A percentile compares a stretch with the other conserved stretches of the same genome.
phyloP scores from a whole-genome alignment of 2,113 vertebrate genomes.

The Stictonetta naevosa region DNA sequence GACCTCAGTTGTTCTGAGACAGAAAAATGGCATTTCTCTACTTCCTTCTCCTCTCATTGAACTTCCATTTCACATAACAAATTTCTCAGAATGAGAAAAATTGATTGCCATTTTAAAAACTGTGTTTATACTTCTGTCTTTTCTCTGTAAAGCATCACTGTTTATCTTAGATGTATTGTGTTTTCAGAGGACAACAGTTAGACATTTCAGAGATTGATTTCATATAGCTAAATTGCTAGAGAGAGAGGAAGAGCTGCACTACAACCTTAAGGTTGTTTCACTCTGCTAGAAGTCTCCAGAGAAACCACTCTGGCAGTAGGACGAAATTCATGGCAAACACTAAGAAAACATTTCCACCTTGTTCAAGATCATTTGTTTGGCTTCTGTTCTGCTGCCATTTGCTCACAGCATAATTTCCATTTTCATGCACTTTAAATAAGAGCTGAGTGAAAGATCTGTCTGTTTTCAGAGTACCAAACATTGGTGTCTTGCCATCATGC shows the following conservation, averaged over 20 bases:
- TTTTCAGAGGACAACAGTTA: conserved; percentile 34
- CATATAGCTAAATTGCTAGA: neutral
- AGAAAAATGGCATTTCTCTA: neutral
- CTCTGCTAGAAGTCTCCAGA: neutral
- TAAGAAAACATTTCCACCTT: conserved; percentile 46
- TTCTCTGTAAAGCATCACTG: neutral
- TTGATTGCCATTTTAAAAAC: neutral
- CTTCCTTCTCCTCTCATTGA: neutral
- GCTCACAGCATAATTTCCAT: neutral
- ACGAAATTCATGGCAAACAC: conserved; percentile 17
- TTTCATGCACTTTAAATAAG: conserved; percentile 9
- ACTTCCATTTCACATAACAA: neutral
- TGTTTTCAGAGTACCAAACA: neutral
- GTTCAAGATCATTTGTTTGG: conserved; percentile 23
- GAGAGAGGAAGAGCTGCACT: neutral
- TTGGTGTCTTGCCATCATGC: neutral
- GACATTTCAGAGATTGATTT: conserved; percentile 48
- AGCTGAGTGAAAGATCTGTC: neutral
- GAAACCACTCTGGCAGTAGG: conserved; percentile 18
- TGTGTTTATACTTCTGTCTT: conserved; percentile 27
- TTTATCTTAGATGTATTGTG: conserved; percentile 25
- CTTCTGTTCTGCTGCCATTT: conserved; percentile 25
- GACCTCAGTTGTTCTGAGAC: neutral
- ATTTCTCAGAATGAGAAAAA: conserved; percentile 6
- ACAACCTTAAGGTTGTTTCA: conserved; percentile 2